A percentile compares a stretch with the other conserved stretches of the same genome.
phyloP scores from a whole-genome alignment of 2,113 vertebrate species.

The Saiga tatarica region DNA sequence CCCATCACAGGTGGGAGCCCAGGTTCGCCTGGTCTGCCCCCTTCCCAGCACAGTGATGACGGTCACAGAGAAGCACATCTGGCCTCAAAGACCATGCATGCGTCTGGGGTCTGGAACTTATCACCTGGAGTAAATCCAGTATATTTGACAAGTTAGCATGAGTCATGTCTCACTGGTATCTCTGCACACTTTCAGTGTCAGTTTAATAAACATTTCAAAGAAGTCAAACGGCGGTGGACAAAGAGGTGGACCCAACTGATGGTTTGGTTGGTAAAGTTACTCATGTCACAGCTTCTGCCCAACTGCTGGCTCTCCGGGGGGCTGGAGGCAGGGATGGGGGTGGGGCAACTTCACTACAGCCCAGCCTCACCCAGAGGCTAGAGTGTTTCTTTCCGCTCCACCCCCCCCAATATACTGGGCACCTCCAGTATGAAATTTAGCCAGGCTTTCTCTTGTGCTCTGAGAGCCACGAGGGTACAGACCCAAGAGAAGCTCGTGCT shows the following conservation, averaged over 20 bases:
- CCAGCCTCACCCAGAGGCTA: background rate
- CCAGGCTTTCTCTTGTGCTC: background rate
- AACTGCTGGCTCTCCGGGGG: background rate
- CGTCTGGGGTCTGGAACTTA: background rate
- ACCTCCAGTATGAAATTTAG: background rate
- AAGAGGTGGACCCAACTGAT: accelerated
- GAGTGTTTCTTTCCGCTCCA: too few species aligned
- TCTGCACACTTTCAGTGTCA: background rate
- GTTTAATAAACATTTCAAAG: background rate
- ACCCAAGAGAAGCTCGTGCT: too few species aligned
- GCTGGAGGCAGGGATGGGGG: accelerated
- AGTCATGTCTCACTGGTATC: background rate
- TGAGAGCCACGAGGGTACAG: accelerated
- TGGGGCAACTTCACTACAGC: background rate
- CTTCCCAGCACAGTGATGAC: background rate
- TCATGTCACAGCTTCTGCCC: background rate
- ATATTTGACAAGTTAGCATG: background rate
- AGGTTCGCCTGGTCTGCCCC: accelerated
- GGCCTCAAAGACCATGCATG: background rate
- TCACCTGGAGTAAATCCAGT: background rate
- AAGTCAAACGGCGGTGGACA: accelerated
- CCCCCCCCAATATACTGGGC: background rate
- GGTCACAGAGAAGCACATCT: background rate
- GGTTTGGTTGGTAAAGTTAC: background rate
- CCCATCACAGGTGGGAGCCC: background rate